phyloP scores from a whole-genome alignment of 2,113 vertebrate species.

The Lagopus muta region DNA sequence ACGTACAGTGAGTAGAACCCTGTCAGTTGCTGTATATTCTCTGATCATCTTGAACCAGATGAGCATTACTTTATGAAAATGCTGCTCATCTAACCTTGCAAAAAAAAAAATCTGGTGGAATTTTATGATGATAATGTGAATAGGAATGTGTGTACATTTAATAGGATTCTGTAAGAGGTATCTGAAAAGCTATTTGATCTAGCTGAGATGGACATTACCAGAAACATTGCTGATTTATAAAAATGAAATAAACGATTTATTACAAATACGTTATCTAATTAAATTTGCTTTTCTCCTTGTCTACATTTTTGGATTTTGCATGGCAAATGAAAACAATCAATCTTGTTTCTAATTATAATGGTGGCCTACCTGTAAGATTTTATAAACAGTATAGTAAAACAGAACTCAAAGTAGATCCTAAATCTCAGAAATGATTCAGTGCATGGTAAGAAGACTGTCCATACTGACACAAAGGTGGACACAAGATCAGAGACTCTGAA shows the following conservation, averaged over 20 bases:
- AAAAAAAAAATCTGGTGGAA: not conserved
- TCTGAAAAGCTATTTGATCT: not conserved
- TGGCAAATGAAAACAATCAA: not conserved
- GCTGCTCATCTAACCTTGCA: not conserved
- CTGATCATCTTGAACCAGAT: not conserved
- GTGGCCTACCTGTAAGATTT: not conserved
- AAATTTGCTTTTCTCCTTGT: not conserved
- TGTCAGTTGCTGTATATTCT: not conserved
- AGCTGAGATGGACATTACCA: not conserved
- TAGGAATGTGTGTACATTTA: not conserved
- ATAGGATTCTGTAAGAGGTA: not conserved
- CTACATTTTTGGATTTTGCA: not conserved
- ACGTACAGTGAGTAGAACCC: not conserved
- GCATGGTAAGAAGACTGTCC: not conserved
- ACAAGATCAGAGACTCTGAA: not conserved
- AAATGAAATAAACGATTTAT: not conserved
- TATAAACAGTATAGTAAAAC: not conserved
- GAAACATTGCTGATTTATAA: not conserved
- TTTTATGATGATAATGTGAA: not conserved
- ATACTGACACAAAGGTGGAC: not conserved
- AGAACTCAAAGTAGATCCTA: not conserved
- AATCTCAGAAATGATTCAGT: not conserved
- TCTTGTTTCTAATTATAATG: not conserved
- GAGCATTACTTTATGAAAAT: not conserved
- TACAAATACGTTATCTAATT: accelerated